Conservation (phyloP, 2,113 vertebrate species). For the Brachypodius melanocephalos region DNA sequence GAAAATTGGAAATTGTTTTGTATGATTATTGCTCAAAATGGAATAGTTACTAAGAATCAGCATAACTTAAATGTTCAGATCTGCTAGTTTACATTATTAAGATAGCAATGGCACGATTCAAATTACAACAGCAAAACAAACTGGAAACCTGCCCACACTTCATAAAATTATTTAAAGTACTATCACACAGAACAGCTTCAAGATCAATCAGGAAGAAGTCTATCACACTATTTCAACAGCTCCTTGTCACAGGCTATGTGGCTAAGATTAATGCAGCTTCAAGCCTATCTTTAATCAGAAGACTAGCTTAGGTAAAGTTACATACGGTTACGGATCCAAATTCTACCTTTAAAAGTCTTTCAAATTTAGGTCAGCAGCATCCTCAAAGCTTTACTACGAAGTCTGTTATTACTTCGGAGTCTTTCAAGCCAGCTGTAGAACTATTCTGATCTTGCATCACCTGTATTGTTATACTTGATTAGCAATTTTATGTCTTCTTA, state of each 20-base stretch:
- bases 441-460: neutral
- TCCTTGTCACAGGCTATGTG: neutral
- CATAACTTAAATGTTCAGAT: neutral
- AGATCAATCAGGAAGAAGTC: neutral
- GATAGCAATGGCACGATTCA: neutral
- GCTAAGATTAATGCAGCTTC: neutral
- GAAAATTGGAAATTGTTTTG: neutral
- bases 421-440: neutral
- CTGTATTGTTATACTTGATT: neutral
- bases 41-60: neutral
- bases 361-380: neutral
- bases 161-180: neutral
- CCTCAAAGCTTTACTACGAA: neutral
- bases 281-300: neutral
- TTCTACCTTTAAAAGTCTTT: neutral
- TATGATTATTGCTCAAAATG: neutral
- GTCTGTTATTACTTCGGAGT: neutral
- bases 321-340: neutral
- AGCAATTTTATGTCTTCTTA: neutral
- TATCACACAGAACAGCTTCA: neutral
- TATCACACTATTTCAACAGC: neutral
- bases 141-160: neutral
- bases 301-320: neutral
- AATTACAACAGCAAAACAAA: neutral
- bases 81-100: neutral